Base-by-base conservation (phyloP, 2,797 vertebrate species). In the Poeciliopsis gracilis region DNA sequence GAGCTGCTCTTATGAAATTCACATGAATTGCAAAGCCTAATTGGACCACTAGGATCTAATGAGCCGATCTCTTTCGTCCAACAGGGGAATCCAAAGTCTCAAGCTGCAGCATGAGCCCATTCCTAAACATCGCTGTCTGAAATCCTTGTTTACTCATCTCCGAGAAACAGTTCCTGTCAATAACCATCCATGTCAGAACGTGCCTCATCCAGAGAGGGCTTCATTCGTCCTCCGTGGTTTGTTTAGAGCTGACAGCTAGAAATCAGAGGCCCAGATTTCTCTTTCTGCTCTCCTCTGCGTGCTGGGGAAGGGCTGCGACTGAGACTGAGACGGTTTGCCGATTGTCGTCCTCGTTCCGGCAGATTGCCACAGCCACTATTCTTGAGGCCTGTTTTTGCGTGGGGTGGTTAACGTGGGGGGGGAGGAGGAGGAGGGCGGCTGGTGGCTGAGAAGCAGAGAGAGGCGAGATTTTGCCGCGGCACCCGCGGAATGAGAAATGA, bases 401-500 rank as follows among this genome's bases (percentile, higher is more conserved):
- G 83, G 86, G 90, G 86, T 75, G 76, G 33, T 41, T 41, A 9
- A 9, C 49, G 13, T 49, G 53, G 4, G 18, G 30, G 30, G 30
- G 30, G 30, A 25, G 3, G 18, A 15, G 28, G 59, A 5, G 59
- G 15, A 3, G 1, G 38, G 36, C 23, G 25, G 73, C 5, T 53
- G 38, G n/a, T 1, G 20, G 10, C 33, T 46, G 33, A 75, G 20
- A 23, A 18, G n/a, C 10, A 4, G 1, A 75, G 72, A 79, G 77
- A 81, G 75, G 76, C 87, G 75, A 90, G 86, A 85, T 88, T 90
- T 90, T 79, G 73, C 87, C 83, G 74, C 38, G 53, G 87, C 71
- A 30, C 82, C 38, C 78, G 86, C 79, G 55, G 90, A 93, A 92
- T 88, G 86, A 90, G 87, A 88, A 90, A 91, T 90, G 92, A 94